These are phyloP conservation scores for Meandrina meandrites DNA, from an alignment of 92 coral and sea anemone species.

Conservation along the genomic window DNA sequence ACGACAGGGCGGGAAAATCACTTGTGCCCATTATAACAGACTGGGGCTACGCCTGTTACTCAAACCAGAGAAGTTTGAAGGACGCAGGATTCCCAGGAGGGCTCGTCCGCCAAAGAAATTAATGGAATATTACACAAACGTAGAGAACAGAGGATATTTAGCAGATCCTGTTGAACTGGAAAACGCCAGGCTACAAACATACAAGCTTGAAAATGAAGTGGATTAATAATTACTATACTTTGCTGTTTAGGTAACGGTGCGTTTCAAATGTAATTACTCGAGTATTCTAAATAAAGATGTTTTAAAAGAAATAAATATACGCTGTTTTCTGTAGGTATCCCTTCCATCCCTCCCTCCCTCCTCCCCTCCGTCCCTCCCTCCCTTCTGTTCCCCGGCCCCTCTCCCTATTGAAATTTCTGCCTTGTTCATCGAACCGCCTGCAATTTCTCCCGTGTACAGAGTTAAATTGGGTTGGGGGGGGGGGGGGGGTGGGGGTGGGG, in stretches of 20 bases:
- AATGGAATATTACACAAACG: slow-evolving; percentile 77
- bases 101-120: slow-evolving; percentile 85
- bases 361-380: too few species aligned
- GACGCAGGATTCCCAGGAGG: slow-evolving; percentile 77
- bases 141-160: slow-evolving; percentile 83
- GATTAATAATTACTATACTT: slow-evolving; percentile 25
- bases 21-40: slow-evolving; percentile 92
- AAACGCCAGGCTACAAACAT: slow-evolving; percentile 57
- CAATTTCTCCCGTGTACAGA: too few species aligned
- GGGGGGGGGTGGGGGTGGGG: too few species aligned
- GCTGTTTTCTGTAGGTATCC: too few species aligned
- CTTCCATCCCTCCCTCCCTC: too few species aligned
- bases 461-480: too few species aligned
- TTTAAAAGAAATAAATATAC: too few species aligned
- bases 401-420: too few species aligned
- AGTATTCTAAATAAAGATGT: background rate
- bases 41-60: slow-evolving; percentile 89
- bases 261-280: background rate
- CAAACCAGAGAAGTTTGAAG: slow-evolving; percentile 91
- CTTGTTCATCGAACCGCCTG: too few species aligned
- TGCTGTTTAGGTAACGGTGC: background rate
- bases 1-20: slow-evolving; percentile 87
- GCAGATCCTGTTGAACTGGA: slow-evolving; percentile 79
- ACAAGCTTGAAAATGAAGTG: slow-evolving; percentile 50
- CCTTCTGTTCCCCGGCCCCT: too few species aligned